phyloP scores from a whole-genome alignment of 2,797 vertebrate genomes.

The Takifugu ocellatus region DNA sequence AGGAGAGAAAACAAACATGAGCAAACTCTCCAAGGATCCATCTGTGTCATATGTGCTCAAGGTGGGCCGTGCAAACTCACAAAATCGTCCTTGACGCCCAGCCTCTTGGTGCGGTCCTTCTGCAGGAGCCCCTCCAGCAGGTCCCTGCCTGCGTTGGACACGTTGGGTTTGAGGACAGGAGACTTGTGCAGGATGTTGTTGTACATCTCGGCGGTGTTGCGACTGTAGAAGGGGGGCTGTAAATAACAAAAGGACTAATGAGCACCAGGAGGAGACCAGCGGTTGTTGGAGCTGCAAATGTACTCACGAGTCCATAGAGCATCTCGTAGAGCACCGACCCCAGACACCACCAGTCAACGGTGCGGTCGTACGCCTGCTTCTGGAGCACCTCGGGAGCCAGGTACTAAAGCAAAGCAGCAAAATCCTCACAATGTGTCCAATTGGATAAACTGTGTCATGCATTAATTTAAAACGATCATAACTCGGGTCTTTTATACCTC shows the following conservation, averaged over 20 bases:
- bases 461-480: background rate
- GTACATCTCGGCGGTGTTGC: slow-evolving; percentile 84
- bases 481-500: slow-evolving; percentile 78
- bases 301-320: slow-evolving; percentile 80
- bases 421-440: background rate
- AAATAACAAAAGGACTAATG: background rate
- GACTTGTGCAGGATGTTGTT: slow-evolving; percentile 80
- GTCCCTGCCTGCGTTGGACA: slow-evolving; percentile 77
- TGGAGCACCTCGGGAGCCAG: slow-evolving; percentile 81
- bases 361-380: slow-evolving; percentile 82
- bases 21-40: background rate
- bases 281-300: background rate
- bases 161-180: slow-evolving; percentile 78
- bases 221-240: slow-evolving; percentile 82
- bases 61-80: slow-evolving; percentile 57
- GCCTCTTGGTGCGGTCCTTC: slow-evolving; percentile 76
- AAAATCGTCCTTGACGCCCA: slow-evolving; percentile 77
- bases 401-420: slow-evolving; percentile 59
- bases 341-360: slow-evolving; percentile 83
- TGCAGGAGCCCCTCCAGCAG: slow-evolving; percentile 79
- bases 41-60: accelerated
- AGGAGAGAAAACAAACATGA: slow-evolving; percentile 17
- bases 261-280: no score
- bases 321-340: slow-evolving; percentile 83
- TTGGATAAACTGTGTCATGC: background rate